Evolutionary conservation across 2,888 invertebrate species (phyloP), one percentile per base, ranked within the genome.

Genomic region (Hipparchia semele): DNA sequence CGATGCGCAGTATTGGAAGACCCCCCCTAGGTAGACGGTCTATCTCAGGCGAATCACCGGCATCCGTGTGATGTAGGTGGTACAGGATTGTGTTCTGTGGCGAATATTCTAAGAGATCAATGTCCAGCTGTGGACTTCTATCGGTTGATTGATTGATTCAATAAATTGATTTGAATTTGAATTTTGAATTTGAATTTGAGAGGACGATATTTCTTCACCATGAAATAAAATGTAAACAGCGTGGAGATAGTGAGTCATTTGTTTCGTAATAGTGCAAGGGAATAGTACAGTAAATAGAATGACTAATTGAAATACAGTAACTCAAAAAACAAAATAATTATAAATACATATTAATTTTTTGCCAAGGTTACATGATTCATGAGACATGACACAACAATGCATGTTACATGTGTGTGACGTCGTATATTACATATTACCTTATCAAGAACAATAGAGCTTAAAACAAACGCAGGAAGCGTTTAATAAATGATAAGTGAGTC

Each of bases 391-490:
- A 71, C 60, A 73, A 81, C 80, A 80, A 80, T 79, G 76, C 73
- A 68, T 72, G 70, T 75, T 70, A 68, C 67, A 62, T 75, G 53
- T 73, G 68, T 74, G 67, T 61, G 72, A 75, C 66, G 62, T 68
- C 64, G 39, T 75, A 72, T 75, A 61, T 76, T 72, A 73, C 75
- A 76, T 75, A 75, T 73, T 68, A 76, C 69, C 75, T 73, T 75
- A 79, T 75, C 78, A 85, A 81, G 79, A 89, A 90, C 88, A 88
- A 90, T 89, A 78, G 83, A 71, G 78, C 74, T 77, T 75, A 84
- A 83, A 85, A 89, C 88, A 89, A 89, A 86, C 78, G 76, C 82
- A 84, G 90, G 89, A 90, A 89, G 82, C 79, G 70, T 82, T 78
- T 80, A 82, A 82, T 83, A 83, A 79, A 79, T 73, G 68, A 73